Base-by-base conservation (phyloP, 2,113 vertebrate genomes). In the Burhinus bistriatus region DNA sequence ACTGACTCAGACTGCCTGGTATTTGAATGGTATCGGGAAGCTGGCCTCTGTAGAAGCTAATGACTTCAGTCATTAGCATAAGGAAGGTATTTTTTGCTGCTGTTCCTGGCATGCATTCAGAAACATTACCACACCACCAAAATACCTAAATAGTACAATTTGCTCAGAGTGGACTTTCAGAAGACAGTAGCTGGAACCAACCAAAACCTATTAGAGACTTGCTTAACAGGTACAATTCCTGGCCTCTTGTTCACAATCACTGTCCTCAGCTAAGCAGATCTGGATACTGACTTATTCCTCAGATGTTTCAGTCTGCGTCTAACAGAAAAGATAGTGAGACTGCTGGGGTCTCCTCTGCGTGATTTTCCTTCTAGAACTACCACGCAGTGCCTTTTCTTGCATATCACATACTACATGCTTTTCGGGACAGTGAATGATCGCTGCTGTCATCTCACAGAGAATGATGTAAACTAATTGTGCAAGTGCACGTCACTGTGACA, bases 41-140 rank as follows among this genome's bases (percentile, higher is more conserved):
- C 34, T 94, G 86, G 80, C 80, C 52, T 65, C 77, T 79, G 87
- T 44, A 91, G 86, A 95, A 84, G 47, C 27, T 89, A 90, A 90
- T 1, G 7, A 93, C 44, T 87, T 93, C 36, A 83, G 66, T 94
- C 65, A 65, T 87, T 94, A 91, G 23, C 80, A 90, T 38, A 78
- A 16, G 61, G 77, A 92, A 92, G 57, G 80, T 78, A 91, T 54
- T 95, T 97, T 95, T 96, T 90, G 34, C 73, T 78, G 11, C 45
- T 49, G 32, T 75, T 94, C 54, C 61, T 85, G 70, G 61, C 79
- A 78, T 32, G 3, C 3, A 34, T 68, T 96, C 86, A 92, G 51
- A 78, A 90, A 92, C 23, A 19, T 81, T 92, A 83, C 25, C 36
- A 68, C 84, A 49, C 30, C 51, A 82, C 30, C 27, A 87, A 91